Base-by-base conservation (phyloP, 2,888 invertebrate genomes). In the Epistrophe eligans region DNA sequence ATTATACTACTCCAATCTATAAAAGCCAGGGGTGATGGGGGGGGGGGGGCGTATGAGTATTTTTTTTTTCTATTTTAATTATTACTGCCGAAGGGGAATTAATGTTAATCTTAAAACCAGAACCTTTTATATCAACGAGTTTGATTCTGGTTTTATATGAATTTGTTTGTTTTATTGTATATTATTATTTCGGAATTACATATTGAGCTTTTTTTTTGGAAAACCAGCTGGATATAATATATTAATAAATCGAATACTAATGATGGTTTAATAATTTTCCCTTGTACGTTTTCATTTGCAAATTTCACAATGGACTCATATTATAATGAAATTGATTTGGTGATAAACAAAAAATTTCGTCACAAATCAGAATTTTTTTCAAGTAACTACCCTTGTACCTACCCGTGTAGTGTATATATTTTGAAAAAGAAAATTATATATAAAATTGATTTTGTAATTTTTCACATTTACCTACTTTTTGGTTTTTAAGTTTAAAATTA, bases 81-180 rank as follows among this genome's bases (percentile, higher is more conserved):
- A 38, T 13, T 17, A 58, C 55, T n/a, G 13, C 24, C 7, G 17
- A 13, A 40, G 19, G 40, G 15, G 43, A 58, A 58, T 38, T 58
- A 17, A 35, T 55, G 28, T 43, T 45, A 19, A 64, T 64, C 28
- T 45, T 64, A 17, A 64, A 64, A 64, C 32, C 64, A 28, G 43
- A 64, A 64, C 10, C 17, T 19, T 60, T 60, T 40, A 1, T 28
- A 64, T 64, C 28, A n/a, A 28, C 45, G 62, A 28, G 24, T 28
- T 64, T 64, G 13, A 62, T 64, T 64, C n/a, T 9, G 62, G 28
- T 24, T 45, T 62, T 62, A 9, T 62, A 5, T 62, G 15, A 13
- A 15, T 9, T 24, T 4, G 10, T 60, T 60, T 17, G 10, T 57
- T 24, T 43, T 60, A n/a, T 45, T 15, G 13, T 62, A 15, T 15